phyloP scores from a whole-genome alignment of 2,888 invertebrate species.

The Diplazon laetatorius region DNA sequence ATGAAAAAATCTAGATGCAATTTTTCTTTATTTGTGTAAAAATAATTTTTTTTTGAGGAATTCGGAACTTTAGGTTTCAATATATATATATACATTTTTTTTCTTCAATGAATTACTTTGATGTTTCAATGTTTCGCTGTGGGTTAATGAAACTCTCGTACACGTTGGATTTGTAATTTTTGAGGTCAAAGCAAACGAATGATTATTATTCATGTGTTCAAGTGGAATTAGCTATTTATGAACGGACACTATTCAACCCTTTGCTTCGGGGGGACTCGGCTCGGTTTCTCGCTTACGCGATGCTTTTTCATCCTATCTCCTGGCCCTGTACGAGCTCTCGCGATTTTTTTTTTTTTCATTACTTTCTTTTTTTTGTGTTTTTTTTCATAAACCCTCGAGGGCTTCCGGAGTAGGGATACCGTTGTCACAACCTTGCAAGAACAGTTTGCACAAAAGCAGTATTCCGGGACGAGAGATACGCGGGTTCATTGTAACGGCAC shows the following conservation, averaged over 20 bases:
- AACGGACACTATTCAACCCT: constrained; percentile 11
- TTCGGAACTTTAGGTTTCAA: too few species aligned
- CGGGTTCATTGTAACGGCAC: constrained; percentile 78
- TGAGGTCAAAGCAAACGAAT: not conserved
- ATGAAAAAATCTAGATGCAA: too few species aligned
- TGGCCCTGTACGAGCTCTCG: constrained; percentile 8
- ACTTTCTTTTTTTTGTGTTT: not conserved
- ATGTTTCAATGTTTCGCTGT: not conserved
- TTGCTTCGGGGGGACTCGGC: constrained; percentile 24
- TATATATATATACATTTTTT: too few species aligned
- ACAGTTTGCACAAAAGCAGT: constrained; percentile 69
- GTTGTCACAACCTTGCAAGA: constrained; percentile 54
- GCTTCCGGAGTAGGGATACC: constrained; percentile 32
- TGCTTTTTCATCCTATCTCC: constrained; percentile 57
- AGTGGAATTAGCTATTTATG: constrained; percentile 47
- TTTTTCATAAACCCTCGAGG: constrained; percentile 17
- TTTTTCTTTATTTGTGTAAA: too few species aligned
- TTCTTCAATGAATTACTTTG: not conserved
- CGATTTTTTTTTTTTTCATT: not conserved
- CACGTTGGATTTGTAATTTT: not conserved
- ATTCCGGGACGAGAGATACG: constrained; percentile 70
- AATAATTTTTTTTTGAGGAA: too few species aligned
- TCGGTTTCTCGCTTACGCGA: constrained; percentile 54
- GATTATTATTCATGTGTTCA: constrained; percentile 27
- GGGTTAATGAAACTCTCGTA: not conserved